Percentiles rank a stretch among this genome's conserved stretches.
phyloP scores from a whole-genome alignment of 2,888 invertebrate species.

The Cephalotes varians region DNA sequence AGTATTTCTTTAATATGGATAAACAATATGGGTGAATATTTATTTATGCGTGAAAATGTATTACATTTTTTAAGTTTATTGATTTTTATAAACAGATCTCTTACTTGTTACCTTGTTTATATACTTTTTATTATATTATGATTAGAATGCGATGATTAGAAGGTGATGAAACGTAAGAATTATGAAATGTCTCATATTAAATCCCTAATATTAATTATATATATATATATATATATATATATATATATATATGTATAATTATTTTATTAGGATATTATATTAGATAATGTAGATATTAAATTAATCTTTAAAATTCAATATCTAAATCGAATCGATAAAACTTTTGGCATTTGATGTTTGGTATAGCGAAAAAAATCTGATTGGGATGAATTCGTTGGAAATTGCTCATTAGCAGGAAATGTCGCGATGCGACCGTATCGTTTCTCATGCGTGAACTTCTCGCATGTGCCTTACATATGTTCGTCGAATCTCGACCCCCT shows the following conservation, averaged over 20 bases:
- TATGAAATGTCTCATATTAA: too few species aligned
- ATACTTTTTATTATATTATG: background rate
- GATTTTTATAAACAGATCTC: background rate
- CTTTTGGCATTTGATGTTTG: background rate
- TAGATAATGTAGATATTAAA: background rate
- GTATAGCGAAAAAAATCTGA: background rate
- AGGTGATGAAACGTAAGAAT: background rate
- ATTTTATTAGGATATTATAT: background rate
- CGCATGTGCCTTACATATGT: conserved; percentile 36
- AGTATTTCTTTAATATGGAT: too few species aligned
- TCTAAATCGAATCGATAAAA: conserved; percentile 1
- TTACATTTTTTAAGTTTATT: background rate
- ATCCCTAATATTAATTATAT: too few species aligned
- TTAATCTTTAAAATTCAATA: background rate
- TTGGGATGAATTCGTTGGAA: conserved; percentile 25
- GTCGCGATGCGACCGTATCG: background rate
- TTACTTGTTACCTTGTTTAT: background rate
- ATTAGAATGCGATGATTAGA: too few species aligned
- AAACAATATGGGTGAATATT: too few species aligned
- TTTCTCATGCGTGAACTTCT: conserved; percentile 52
- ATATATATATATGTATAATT: too few species aligned
- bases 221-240: too few species aligned
- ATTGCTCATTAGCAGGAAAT: conserved; percentile 22
- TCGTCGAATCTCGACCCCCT: conserved; percentile 33
- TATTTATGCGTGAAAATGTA: background rate